Base-by-base conservation (phyloP, 2,797 vertebrate genomes). In the Falco biarmicus region DNA sequence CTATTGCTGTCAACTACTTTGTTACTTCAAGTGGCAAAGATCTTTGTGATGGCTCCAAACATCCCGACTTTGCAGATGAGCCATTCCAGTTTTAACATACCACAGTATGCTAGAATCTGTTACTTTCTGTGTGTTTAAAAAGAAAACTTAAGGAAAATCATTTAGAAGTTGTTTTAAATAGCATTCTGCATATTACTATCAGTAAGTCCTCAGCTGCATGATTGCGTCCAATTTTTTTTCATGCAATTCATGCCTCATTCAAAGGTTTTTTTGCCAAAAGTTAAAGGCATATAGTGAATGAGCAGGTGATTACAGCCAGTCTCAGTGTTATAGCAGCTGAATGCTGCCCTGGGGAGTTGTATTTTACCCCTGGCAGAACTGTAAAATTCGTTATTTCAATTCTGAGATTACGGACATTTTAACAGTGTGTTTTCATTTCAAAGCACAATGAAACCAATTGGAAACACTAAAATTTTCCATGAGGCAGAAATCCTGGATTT, bases 371-470 rank as follows among this genome's bases (percentile, higher is more conserved):
- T 96, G 92, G 94, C 93, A 95, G 89, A 92, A 91, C 95, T 96
- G 95, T 96, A 94, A 96, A 97, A 94, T 97, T 96, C 37, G 6
- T 95, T 96, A 95, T 93, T 96, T 96, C 95, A 97, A 83, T 96
- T 95, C 68, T 3, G 41, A 95, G 92, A 87, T 96, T 91, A 95
- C 89, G 96, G 75, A 64, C 93, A 34, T 93, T 89, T 89, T 59
- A 50, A 59, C 93, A 96, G 70, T 89, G 34, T 96, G 92, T 95
- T 96, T 96, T 97, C 90, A 66, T 97, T 95, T 97, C 87, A 82
- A 93, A 96, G 89, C 95, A 89, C 95, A 96, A 77, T 94, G 92
- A 96, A 95, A 96, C 89, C 90, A 83, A 95, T 92, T 97, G 96
- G 92, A 97, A 96, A 96, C 90, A 96, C 71, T 96, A 80, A 96